phyloP scores from a whole-genome alignment of 2,888 invertebrate species.

The Apodemia duryi region DNA sequence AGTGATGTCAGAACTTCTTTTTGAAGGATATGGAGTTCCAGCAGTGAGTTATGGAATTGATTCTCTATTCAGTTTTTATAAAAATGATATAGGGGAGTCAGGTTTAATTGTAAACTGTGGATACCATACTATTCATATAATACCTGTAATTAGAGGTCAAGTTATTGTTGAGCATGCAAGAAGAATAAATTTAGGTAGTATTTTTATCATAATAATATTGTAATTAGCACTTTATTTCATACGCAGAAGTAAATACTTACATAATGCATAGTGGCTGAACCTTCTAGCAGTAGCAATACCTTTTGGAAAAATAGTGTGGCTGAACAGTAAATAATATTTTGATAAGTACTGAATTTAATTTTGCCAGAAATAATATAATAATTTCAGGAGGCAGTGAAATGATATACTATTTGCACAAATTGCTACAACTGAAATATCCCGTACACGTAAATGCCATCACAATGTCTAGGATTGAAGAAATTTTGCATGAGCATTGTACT shows the following conservation, averaged over 20 bases:
- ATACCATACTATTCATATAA: constrained; percentile 92
- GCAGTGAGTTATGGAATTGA: constrained; percentile 93
- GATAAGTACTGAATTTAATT: no score
- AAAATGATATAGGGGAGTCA: constrained; percentile 80
- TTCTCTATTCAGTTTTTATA: constrained; percentile 86
- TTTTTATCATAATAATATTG: constrained; percentile 1
- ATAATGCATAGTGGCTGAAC: no score
- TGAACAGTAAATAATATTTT: no score
- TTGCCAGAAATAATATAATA: background rate
- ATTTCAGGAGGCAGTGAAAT: constrained; percentile 87
- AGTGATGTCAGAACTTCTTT: constrained; percentile 97
- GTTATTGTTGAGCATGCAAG: constrained; percentile 85
- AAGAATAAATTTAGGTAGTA: constrained; percentile 87
- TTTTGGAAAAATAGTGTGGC: no score
- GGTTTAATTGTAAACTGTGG: constrained; percentile 91
- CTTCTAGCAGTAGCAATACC: no score
- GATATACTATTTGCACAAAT: constrained; percentile 89
- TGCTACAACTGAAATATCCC: constrained; percentile 95
- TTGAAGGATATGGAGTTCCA: constrained; percentile 95
- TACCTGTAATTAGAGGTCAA: constrained; percentile 87
- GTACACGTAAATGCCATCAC: constrained; percentile 93
- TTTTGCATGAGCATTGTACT: constrained; percentile 89
- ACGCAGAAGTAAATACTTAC: background rate
- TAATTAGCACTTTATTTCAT: constrained; percentile 12
- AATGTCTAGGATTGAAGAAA: constrained; percentile 91